Evolutionary conservation across 2,113 vertebrate genomes (phyloP).

Genomic region (Orientallactaga bullata): DNA sequence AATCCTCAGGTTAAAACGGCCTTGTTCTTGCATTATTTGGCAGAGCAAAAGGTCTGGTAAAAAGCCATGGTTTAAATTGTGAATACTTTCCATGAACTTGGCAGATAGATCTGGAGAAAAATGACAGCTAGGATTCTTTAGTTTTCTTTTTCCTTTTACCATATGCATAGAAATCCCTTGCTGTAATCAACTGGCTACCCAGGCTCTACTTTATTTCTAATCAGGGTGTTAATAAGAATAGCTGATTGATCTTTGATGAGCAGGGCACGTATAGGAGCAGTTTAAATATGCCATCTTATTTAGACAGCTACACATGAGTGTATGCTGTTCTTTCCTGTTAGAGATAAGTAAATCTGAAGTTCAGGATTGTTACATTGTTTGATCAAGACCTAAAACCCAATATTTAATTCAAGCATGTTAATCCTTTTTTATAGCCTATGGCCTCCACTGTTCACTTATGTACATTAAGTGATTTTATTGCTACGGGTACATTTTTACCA

Average conservation of each 20-base stretch:
- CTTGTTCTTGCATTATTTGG: neutral
- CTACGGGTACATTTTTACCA: neutral
- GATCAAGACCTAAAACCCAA: constrained; percentile 12
- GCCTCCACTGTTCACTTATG: neutral
- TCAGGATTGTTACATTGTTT: constrained; percentile 28
- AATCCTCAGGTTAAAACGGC: neutral
- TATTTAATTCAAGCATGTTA: neutral
- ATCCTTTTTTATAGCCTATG: neutral
- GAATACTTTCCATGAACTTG: neutral
- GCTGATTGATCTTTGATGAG: neutral
- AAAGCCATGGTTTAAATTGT: neutral
- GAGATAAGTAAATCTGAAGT: neutral
- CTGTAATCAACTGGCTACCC: neutral
- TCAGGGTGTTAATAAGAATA: neutral
- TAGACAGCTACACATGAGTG: neutral
- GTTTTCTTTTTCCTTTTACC: neutral
- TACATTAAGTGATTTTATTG: neutral
- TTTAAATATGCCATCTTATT: constrained; percentile 13
- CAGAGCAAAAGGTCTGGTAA: neutral
- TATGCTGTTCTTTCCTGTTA: neutral
- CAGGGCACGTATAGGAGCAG: neutral
- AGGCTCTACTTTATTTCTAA: neutral
- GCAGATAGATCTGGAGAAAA: neutral
- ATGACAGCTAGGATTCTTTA: neutral
- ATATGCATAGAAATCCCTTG: neutral